Conservation (phyloP, 2,888 invertebrate species). For the Drosophila ustulata region DNA sequence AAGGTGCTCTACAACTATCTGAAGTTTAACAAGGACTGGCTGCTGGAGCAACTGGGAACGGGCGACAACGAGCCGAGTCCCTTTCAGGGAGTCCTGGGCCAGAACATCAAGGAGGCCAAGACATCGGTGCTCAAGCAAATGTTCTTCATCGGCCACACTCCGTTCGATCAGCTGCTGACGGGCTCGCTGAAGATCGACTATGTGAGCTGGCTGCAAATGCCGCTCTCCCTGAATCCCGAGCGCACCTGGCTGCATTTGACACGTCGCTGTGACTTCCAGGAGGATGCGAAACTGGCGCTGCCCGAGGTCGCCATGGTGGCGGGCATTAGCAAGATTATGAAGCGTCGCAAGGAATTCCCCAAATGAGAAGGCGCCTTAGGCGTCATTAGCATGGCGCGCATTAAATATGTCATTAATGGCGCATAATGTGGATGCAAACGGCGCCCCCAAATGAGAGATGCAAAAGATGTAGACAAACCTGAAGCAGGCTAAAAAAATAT, state of each 20-base stretch:
- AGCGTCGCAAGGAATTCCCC: slow-evolving; percentile 76
- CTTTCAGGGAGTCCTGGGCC: slow-evolving; percentile 83
- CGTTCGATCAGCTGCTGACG: slow-evolving; percentile 90
- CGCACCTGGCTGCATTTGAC: slow-evolving; percentile 85
- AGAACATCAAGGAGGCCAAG: slow-evolving; percentile 82
- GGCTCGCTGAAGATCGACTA: slow-evolving; percentile 85
- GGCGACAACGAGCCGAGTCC: slow-evolving; percentile 82
- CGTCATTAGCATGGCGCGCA: slow-evolving; percentile 47
- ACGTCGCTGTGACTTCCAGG: slow-evolving; percentile 85
- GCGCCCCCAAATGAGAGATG: slow-evolving; percentile 54
- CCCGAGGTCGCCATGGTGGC: slow-evolving; percentile 85
- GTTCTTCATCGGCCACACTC: slow-evolving; percentile 91
- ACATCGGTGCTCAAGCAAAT: slow-evolving; percentile 89
- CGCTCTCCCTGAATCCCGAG: slow-evolving; percentile 85
- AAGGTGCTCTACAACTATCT: slow-evolving; percentile 89
- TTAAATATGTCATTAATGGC: slow-evolving; percentile 68
- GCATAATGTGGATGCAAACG: slow-evolving; percentile 61
- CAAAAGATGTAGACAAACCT: slow-evolving; percentile 49
- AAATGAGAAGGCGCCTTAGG: slow-evolving; percentile 52
- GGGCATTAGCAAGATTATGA: slow-evolving; percentile 84
- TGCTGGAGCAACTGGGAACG: slow-evolving; percentile 87
- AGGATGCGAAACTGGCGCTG: slow-evolving; percentile 82
- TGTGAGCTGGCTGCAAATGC: slow-evolving; percentile 85
- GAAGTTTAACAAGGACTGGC: slow-evolving; percentile 89
- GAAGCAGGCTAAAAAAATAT: slow-evolving; percentile 65